phyloP scores from a whole-genome alignment of 2,113 vertebrate species.

The Otolemur garnettii region DNA sequence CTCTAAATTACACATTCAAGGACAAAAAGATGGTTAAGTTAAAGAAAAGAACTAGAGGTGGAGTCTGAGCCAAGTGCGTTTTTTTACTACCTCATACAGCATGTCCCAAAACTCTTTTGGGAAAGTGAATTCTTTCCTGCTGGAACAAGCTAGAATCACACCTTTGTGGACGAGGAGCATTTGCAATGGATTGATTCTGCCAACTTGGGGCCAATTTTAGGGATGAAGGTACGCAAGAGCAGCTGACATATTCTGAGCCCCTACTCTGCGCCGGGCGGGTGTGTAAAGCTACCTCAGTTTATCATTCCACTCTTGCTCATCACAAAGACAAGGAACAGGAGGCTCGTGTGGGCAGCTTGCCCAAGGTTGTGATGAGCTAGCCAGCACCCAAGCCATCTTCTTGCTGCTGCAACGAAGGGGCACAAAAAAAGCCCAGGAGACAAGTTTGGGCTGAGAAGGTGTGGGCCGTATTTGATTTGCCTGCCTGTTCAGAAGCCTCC shows the following conservation, averaged over 20 bases:
- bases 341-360: background rate
- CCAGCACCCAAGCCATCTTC: background rate
- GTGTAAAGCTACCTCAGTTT: background rate
- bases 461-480: slow-evolving; percentile 75
- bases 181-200: slow-evolving; percentile 33
- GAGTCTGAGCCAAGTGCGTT: background rate
- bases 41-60: background rate
- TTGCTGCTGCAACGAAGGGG: background rate
- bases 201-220: background rate
- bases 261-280: background rate
- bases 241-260: background rate
- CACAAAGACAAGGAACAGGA: background rate
- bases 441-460: slow-evolving; percentile 49
- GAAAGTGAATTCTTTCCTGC: background rate
- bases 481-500: slow-evolving; percentile 67
- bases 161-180: background rate
- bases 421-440: background rate
- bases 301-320: background rate
- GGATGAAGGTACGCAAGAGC: background rate
- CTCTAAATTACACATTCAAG: background rate
- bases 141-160: background rate
- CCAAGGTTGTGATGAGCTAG: background rate
- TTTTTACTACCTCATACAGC: background rate
- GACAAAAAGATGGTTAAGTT: background rate
- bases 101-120: background rate